These are phyloP conservation scores for Columbina picui DNA, from an alignment of 2,113 vertebrate species.

Conservation along the genomic window DNA sequence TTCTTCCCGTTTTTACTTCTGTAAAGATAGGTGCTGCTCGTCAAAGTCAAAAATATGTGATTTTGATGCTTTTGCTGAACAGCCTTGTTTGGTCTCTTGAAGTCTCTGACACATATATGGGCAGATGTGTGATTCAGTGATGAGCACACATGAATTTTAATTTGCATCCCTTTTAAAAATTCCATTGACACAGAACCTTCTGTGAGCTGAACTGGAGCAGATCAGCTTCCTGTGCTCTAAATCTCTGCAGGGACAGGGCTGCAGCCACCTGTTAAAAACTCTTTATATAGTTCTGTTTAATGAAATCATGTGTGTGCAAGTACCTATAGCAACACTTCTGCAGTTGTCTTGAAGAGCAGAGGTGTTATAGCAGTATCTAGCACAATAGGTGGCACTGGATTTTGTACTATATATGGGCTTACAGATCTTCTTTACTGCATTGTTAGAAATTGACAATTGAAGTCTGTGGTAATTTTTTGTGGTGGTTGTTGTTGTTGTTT, in stretches of 20 bases:
- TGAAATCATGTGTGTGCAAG: neutral
- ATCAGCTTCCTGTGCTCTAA: neutral
- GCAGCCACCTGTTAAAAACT: neutral
- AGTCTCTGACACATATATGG: neutral
- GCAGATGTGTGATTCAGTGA: neutral
- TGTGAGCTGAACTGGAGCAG: neutral
- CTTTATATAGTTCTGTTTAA: neutral
- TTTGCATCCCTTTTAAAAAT: neutral
- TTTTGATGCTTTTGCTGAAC: neutral
- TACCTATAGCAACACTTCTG: neutral
- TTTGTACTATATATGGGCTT: neutral
- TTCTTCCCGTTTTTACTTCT: neutral
- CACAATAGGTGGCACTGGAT: neutral
- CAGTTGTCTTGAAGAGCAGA: neutral
- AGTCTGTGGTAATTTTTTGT: neutral
- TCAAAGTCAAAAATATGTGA: neutral
- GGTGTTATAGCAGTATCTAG: neutral
- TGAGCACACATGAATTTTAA: neutral
- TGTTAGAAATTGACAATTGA: neutral
- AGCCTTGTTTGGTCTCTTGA: neutral
- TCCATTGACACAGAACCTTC: neutral
- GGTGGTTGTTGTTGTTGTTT: no score
- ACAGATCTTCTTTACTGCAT: neutral
- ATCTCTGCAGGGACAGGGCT: neutral
- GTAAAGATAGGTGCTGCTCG: neutral